phyloP scores from a whole-genome alignment of 2,113 vertebrate genomes.

The Microcebus lehilahytsara region DNA sequence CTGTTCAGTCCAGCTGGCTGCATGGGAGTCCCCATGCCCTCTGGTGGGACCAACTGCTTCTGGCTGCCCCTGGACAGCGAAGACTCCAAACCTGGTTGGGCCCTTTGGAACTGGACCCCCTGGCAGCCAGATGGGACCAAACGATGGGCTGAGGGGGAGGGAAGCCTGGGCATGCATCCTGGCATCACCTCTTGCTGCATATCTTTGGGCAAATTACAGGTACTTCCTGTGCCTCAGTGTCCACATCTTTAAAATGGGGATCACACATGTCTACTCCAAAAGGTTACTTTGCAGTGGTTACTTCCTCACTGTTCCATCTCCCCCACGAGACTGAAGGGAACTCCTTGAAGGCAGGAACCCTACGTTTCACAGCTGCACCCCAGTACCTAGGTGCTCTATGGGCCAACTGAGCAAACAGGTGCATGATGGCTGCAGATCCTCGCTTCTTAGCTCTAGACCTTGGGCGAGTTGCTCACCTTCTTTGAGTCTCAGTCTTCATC shows the following conservation, averaged over 20 bases:
- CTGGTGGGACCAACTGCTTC: constrained; percentile 42
- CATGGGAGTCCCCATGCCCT: background rate
- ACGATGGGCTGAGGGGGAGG: background rate
- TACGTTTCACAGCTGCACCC: background rate
- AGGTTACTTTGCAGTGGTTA: no score
- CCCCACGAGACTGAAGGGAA: background rate
- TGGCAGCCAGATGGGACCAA: background rate
- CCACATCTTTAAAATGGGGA: background rate
- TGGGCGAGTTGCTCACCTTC: background rate
- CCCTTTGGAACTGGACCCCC: background rate
- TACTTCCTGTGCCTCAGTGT: background rate
- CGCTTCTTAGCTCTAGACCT: background rate
- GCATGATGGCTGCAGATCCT: background rate
- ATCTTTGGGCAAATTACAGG: background rate
- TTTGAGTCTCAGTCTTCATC: background rate
- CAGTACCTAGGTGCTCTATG: no score
- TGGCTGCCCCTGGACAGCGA: background rate
- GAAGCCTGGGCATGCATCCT: background rate
- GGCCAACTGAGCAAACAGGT: background rate
- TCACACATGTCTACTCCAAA: background rate
- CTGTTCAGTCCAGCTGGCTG: constrained; percentile 32
- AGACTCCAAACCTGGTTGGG: background rate
- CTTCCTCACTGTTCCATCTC: background rate
- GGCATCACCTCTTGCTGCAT: background rate
- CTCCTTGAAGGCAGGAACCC: background rate